These are phyloP conservation scores for Menidia menidia DNA, from an alignment of 2,797 vertebrate genomes.

Conservation along the genomic window DNA sequence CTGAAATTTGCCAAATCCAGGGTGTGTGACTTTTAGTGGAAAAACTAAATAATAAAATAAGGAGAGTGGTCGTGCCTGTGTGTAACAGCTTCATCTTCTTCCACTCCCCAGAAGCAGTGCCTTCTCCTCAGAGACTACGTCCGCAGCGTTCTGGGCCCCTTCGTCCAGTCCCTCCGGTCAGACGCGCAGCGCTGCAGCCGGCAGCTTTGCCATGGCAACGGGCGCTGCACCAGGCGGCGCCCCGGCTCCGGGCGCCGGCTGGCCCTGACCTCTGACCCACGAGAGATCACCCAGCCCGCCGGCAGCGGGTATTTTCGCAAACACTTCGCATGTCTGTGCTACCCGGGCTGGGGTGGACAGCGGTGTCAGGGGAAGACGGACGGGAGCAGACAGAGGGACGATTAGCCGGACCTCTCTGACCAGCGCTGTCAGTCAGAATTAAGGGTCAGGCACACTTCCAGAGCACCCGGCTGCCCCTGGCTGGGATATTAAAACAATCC, in stretches of 20 bases:
- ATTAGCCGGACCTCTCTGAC: neutral
- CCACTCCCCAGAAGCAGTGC: slow-evolving; percentile 81
- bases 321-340: slow-evolving; percentile 87
- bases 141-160: slow-evolving; percentile 82
- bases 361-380: slow-evolving; percentile 68
- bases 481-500: neutral
- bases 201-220: slow-evolving; percentile 78
- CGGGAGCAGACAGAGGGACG: neutral
- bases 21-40: slow-evolving; percentile 50
- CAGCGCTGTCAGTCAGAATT: neutral
- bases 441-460: neutral
- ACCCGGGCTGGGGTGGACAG: slow-evolving; percentile 83
- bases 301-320: slow-evolving; percentile 24
- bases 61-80: neutral
- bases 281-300: neutral
- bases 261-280: slow-evolving; percentile 26
- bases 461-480: neutral
- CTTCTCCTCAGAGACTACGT: slow-evolving; percentile 84
- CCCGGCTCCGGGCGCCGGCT: slow-evolving; percentile 64
- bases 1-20: slow-evolving; percentile 80
- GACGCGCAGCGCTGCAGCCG: slow-evolving; percentile 82
- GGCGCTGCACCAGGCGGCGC: slow-evolving; percentile 82
- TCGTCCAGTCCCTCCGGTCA: slow-evolving; percentile 78
- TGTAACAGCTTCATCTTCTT: neutral
- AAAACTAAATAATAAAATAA: too few relatives aligned